Percentiles rank a stretch among this genome's conserved stretches.
phyloP scores from a whole-genome alignment of 2,888 invertebrate species.

The Cosmopolites sordidus region DNA sequence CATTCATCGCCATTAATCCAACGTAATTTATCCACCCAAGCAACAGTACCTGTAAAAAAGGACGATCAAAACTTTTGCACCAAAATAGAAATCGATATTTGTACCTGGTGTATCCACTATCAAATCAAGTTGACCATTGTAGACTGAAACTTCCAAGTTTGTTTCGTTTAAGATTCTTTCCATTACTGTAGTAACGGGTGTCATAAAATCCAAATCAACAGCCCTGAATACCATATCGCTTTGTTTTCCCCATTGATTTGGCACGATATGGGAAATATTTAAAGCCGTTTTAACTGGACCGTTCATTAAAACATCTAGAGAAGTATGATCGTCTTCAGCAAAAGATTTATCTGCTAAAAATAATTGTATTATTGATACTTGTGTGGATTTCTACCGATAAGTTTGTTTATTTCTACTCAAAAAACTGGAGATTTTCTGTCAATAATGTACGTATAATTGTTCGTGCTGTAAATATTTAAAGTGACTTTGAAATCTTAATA shows the following conservation, averaged over 20 bases:
- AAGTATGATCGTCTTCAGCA: conserved; percentile 1
- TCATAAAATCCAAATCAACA: conserved; percentile 62
- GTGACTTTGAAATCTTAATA: no score
- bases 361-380: no score
- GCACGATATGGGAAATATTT: conserved; percentile 51
- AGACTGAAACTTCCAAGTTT: conserved; percentile 63
- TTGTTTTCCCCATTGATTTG: conserved; percentile 59
- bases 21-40: conserved; percentile 67
- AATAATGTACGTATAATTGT: no score
- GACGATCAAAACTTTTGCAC: no score
- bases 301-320: conserved; percentile 59
- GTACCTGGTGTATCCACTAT: conserved; percentile 75
- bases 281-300: conserved; percentile 63
- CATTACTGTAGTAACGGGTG: conserved; percentile 68
- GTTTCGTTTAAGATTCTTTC: conserved; percentile 66
- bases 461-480: no score
- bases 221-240: conserved; percentile 54
- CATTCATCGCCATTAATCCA: conserved; percentile 54
- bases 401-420: no score
- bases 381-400: no score
- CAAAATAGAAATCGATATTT: no score
- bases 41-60: conserved; percentile 27
- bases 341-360: background rate
- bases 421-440: no score
- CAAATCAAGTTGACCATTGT: conserved; percentile 78